These are phyloP conservation scores for Nomada fucata DNA, from an alignment of 2,888 invertebrate species.

Conservation along the genomic window DNA sequence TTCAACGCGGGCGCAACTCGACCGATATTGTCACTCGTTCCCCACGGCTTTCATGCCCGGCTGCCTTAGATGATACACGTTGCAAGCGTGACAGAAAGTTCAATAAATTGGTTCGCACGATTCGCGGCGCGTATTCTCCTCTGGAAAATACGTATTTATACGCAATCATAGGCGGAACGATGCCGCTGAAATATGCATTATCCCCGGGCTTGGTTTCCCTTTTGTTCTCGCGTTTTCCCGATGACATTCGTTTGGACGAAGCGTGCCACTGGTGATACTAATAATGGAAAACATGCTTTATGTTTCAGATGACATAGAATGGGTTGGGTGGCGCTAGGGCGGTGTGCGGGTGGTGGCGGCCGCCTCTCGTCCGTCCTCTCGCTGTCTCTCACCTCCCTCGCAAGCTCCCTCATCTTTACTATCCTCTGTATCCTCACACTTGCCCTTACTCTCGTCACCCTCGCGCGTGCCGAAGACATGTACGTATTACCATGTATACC, in stretches of 20 bases:
- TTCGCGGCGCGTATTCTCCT: not conserved
- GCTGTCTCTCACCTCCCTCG: constrained; percentile 83
- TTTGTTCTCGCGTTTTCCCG: not conserved
- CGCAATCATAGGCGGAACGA: no score
- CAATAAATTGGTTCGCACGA: not conserved
- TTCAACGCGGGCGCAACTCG: no score
- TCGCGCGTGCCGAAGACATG: constrained; percentile 83
- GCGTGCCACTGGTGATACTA: constrained; percentile 12
- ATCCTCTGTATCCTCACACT: constrained; percentile 81
- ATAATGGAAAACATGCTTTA: constrained; percentile 62
- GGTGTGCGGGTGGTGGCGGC: constrained; percentile 85
- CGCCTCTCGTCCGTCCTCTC: constrained; percentile 83
- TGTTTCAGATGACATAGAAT: constrained; percentile 95
- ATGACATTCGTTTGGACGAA: not conserved
- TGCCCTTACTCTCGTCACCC: constrained; percentile 81
- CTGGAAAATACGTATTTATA: not conserved
- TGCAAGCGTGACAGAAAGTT: no score
- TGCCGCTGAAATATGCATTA: not conserved
- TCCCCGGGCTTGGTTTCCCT: not conserved
- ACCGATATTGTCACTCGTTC: no score
- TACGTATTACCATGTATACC: constrained; percentile 75
- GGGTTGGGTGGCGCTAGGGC: constrained; percentile 94
- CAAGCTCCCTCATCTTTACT: constrained; percentile 81
- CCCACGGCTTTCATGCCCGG: no score
- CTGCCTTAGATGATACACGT: no score